Evolutionary conservation across 2,797 vertebrate genomes (phyloP), one percentile per base, ranked within the genome.

Genomic region (Spinibarbus caldwelli): DNA sequence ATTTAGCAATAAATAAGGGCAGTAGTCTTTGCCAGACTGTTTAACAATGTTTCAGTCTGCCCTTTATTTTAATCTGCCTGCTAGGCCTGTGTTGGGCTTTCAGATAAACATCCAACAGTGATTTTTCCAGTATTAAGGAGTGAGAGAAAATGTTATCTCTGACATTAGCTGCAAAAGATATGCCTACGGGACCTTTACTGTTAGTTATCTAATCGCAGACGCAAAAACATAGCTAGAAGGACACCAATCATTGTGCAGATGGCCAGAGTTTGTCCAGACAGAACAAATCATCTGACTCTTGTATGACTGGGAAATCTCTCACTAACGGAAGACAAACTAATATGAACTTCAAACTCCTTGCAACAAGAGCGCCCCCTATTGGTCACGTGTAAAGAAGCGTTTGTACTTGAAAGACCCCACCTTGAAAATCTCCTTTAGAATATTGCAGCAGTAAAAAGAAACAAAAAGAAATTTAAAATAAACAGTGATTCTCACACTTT

Each of bases 1-100:
- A 93, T 94, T 94, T 92, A 90, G 89, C 92, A 91, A 93, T 92
- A 86, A 78, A 73, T 64, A 68, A 80, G 78, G 83, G 78, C 80
- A 87, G 81, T 62, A 84, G 26, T 70, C 72, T 75, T 80, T 80
- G 86, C 66, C 71, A 90, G 70, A 59, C n/a, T 52, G 71, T 84
- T 88, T 70, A 87, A 78, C 80, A 66, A 78, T 76, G 31, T 52
- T 72, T 59, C 76, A 64, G 26, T 71, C 45, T 84, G 76, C 26
- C 47, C 34, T 84, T 81, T 84, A 54, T 31, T 54, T 47, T 10
- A n/a, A 84, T 77, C n/a, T 67, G 71, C 52, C 68, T 81, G 66
- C 68, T 21, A 62, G 70, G 54, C 36, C 6, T 72, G 43, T 64
- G 57, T 7, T 9, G 21, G n/a, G 15, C 15, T 76, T 66, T 21